Conservation (phyloP, 2,113 vertebrate genomes). For the Fregetta grallaria region DNA sequence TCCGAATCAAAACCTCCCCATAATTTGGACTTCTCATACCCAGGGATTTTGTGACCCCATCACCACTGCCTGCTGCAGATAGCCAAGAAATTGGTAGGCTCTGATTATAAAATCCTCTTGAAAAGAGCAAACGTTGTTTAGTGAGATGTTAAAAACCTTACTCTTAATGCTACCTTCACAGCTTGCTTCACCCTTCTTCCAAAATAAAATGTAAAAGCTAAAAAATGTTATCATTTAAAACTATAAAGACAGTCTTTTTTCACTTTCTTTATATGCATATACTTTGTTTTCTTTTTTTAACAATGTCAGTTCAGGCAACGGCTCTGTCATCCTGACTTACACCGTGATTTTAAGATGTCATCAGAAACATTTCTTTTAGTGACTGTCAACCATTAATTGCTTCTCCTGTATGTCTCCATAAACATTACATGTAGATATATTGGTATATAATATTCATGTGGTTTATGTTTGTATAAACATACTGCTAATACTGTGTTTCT, state of each 20-base stretch:
- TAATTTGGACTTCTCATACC: not conserved
- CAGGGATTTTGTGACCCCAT: not conserved
- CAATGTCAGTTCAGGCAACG: not conserved
- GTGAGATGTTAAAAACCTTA: not conserved
- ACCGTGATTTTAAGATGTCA: not conserved
- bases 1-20: not conserved
- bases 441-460: conserved; percentile 36
- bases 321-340: not conserved
- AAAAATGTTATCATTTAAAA: not conserved
- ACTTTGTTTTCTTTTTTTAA: not conserved
- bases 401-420: not conserved
- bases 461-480: conserved; percentile 64
- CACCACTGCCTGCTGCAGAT: not conserved
- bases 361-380: not conserved
- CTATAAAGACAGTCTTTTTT: not conserved
- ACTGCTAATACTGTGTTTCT: conserved; percentile 66
- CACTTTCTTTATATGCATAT: not conserved
- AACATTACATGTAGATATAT: conserved; percentile 28
- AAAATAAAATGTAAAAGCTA: not conserved
- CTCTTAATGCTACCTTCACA: not conserved
- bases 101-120: not conserved
- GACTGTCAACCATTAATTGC: not conserved
- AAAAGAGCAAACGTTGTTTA: not conserved
- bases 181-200: not conserved
- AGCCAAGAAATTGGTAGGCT: not conserved